Evolutionary conservation across 2,113 vertebrate species (phyloP), one percentile per base, ranked within the genome.

Genomic region (Vireo altiloquus): DNA sequence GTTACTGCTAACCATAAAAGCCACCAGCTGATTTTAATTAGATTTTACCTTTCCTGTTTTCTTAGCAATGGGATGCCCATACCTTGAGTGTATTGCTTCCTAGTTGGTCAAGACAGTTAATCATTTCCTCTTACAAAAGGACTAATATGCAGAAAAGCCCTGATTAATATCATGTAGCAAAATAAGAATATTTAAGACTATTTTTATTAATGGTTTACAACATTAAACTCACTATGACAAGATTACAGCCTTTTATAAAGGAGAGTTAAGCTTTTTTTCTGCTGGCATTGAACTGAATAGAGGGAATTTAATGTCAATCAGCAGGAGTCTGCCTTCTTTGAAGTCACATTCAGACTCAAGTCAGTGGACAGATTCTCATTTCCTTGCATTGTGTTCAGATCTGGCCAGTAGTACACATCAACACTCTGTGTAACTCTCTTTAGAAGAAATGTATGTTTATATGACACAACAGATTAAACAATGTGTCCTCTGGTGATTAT

Each of bases 21-120:
- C 95, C 97, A 94, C 95, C 97, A 97, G 82, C 97, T 95, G 97
- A 94, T 97, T 97, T 98, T 97, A 98, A 98, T 98, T 97, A 96
- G 90, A 94, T 98, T 97, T 97, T 95, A 96, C 95, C 94, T 97
- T 96, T 96, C 66, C 89, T 96, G 83, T 96, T 95, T 94, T 92
- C 88, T 74, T 94, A 94, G 79, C 95, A 77, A 86, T 95, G 59
- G 57, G 63, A 87, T 96, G 63, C 52, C 64, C 35, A 47, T 95
- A 91, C 94, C 69, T 97, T 95, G 90, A 89, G 52, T 72, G 7
- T 83, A 64, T 72, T 87, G 64, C 96, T 90, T 92, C 86, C 49
- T 91, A 87, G 83, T 87, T 96, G 92, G 86, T 92, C n/a, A 24
- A 80, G 72, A 86, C 82, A 87, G 83, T 96, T 97, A 97, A 97